Percentiles rank a stretch among this genome's conserved stretches.
Conservation (phyloP, 2,888 invertebrate genomes). For the Allolobophora icterica region DNA sequence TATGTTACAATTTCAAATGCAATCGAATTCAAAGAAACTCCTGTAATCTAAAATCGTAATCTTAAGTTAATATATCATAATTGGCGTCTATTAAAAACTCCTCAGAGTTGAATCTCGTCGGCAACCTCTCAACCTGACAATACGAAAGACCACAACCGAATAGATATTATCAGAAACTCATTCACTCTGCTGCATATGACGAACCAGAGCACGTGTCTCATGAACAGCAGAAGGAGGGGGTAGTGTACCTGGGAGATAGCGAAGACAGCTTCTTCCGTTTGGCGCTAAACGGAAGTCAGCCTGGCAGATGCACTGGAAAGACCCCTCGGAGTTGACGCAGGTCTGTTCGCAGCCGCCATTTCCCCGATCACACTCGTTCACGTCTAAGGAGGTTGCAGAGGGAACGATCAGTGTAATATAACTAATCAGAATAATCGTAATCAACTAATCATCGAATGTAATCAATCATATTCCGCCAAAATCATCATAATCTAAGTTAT, state of each 20-base stretch:
- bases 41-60: neutral
- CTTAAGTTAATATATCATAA: neutral
- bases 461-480: conserved; percentile 54
- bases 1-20: neutral
- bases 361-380: conserved; percentile 77
- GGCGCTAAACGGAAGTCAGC: conserved; percentile 63
- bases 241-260: neutral
- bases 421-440: neutral
- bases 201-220: too few species aligned
- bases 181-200: neutral
- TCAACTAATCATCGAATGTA: conserved; percentile 60
- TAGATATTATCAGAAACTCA: neutral
- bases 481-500: too few species aligned
- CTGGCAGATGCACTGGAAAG: conserved; percentile 72
- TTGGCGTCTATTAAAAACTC: too few species aligned
- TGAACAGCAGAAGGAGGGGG: neutral
- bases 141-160: too few species aligned
- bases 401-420: neutral
- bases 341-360: conserved; percentile 77
- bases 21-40: neutral
- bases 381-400: conserved; percentile 68
- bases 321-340: conserved; percentile 74
- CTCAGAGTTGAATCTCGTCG: too few species aligned
- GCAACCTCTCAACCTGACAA: too few species aligned
- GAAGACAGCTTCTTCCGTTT: conserved; percentile 54